Percentiles rank a stretch among this genome's conserved stretches.
These are phyloP conservation scores for Apteryx owenii DNA, from an alignment of 2,113 vertebrate genomes.

Conservation along the genomic window DNA sequence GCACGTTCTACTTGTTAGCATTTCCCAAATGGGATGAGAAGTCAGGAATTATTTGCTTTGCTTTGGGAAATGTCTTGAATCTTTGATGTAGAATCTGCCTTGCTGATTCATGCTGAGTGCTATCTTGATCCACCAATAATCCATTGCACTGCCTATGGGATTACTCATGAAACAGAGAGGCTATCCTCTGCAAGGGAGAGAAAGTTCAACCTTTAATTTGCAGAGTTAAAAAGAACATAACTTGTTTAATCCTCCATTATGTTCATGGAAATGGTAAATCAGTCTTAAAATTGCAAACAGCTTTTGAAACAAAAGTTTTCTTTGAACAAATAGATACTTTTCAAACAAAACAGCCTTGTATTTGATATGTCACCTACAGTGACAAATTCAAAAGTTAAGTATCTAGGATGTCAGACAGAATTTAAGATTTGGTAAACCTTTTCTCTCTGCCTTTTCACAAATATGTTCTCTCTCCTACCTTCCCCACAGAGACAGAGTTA, in stretches of 20 bases:
- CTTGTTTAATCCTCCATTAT: neutral
- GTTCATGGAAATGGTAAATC: neutral
- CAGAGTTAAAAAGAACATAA: neutral
- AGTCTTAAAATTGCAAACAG: neutral
- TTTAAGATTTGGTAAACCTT: neutral
- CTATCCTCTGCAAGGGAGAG: neutral
- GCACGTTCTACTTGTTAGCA: neutral
- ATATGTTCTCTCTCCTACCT: neutral
- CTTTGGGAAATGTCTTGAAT: neutral
- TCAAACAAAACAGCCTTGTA: neutral
- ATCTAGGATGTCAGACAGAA: neutral
- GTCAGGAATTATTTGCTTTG: neutral
- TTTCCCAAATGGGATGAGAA: neutral
- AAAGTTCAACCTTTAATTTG: neutral
- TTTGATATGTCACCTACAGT: neutral
- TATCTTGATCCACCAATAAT: neutral
- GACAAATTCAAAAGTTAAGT: neutral
- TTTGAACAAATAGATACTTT: neutral
- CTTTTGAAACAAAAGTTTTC: neutral
- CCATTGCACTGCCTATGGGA: neutral
- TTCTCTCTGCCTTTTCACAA: neutral
- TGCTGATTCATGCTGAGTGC: neutral
- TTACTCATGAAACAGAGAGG: neutral
- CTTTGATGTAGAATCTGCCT: neutral
- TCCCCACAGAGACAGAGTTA: neutral